A percentile compares a stretch with the other conserved stretches of the same genome.
Conservation (phyloP, 2,113 vertebrate genomes). For the Thryonomys swinderianus region DNA sequence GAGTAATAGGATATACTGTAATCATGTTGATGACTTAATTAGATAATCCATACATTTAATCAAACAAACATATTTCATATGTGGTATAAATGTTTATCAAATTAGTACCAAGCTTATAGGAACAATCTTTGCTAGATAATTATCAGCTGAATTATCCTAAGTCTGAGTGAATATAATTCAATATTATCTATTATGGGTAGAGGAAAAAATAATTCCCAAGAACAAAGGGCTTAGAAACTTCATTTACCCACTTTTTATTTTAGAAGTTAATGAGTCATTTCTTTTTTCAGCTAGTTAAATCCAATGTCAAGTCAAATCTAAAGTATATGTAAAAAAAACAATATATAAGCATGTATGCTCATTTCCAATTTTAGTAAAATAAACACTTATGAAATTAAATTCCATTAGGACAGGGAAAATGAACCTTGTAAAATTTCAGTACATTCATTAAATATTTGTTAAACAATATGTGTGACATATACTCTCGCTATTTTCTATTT, state of each 20-base stretch:
- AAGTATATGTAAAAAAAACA: not conserved
- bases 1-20: not conserved
- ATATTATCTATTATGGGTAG: not conserved
- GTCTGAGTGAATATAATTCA: not conserved
- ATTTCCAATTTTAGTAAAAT: constrained; percentile 13
- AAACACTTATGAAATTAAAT: constrained; percentile 2
- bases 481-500: constrained; percentile 22
- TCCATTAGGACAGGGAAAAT: not conserved
- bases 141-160: not conserved
- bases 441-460: constrained; percentile 3
- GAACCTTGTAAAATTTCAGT: not conserved
- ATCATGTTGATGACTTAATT: not conserved
- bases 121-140: not conserved
- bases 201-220: not conserved
- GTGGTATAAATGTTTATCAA: not conserved
- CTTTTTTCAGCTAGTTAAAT: constrained; percentile 5
- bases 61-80: not conserved
- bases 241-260: not conserved
- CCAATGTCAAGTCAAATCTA: not conserved
- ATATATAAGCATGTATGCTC: not conserved
- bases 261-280: not conserved
- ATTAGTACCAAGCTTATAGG: not conserved
- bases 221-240: not conserved
- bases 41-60: not conserved
- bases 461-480: not conserved